These are phyloP conservation scores for Sminthurinus aureus DNA, from an alignment of 2,888 invertebrate species.

Conservation along the genomic window DNA sequence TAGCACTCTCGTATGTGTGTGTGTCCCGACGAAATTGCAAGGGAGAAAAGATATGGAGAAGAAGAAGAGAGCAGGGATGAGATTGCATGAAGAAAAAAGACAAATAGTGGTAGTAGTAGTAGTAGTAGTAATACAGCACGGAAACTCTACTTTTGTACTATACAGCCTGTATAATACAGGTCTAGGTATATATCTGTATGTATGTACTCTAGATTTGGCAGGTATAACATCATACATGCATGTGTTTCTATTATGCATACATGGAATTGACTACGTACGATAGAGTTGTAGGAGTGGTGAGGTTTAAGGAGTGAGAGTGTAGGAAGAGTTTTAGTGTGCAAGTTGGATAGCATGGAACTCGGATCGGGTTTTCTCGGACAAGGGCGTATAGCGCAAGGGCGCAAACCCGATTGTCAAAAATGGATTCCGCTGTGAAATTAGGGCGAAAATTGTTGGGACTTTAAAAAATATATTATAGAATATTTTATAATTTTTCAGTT, in stretches of 20 bases:
- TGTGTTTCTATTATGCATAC: background rate
- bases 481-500: conserved; percentile 39
- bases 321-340: conserved; percentile 28
- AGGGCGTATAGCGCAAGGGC: conserved; percentile 49
- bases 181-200: background rate
- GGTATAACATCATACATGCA: background rate
- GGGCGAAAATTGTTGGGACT: conserved; percentile 54
- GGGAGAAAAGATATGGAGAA: background rate
- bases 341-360: conserved; percentile 37
- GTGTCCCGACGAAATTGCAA: too few relatives aligned
- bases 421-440: conserved; percentile 59
- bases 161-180: background rate
- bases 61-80: background rate
- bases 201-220: background rate
- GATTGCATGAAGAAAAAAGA: conserved; percentile 6
- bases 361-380: conserved; percentile 49
- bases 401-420: conserved; percentile 59
- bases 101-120: too few relatives aligned
- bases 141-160: conserved; percentile 21
- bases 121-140: conserved; percentile 9
- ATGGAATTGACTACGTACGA: background rate
- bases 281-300: conserved; percentile 37
- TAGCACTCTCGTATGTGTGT: background rate
- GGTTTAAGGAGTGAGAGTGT: conserved; percentile 26
- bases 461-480: conserved; percentile 40